phyloP scores from a whole-genome alignment of 2,797 vertebrate genomes.

The Lemur catta region DNA sequence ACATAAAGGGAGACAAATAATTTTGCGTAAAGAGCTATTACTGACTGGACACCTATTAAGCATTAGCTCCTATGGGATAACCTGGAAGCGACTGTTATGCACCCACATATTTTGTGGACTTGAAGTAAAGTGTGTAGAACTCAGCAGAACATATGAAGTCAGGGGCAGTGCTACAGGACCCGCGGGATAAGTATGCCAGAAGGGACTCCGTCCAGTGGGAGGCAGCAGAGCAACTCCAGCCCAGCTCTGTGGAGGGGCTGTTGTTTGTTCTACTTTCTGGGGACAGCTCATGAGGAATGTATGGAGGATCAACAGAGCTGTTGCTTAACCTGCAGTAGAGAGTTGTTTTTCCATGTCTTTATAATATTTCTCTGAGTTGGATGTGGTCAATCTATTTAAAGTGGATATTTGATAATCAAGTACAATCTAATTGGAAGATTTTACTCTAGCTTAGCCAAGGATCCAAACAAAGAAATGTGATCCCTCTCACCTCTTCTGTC shows the following conservation, averaged over 20 bases:
- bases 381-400: background rate
- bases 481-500: background rate
- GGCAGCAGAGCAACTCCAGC: background rate
- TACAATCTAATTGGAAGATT: background rate
- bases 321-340: background rate
- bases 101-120: background rate
- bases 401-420: background rate
- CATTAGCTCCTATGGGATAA: background rate
- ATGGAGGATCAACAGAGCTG: rapidly evolving
- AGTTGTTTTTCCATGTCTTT: background rate
- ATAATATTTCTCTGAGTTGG: background rate
- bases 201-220: background rate
- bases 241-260: background rate
- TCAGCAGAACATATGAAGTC: background rate
- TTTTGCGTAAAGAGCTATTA: background rate
- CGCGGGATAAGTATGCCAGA: background rate
- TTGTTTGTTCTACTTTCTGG: background rate
- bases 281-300: background rate
- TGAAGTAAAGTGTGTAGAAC: background rate
- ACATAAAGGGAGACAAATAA: background rate
- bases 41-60: background rate
- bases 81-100: background rate
- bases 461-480: background rate
- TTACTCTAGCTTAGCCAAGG: background rate
- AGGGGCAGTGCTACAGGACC: background rate